Evolutionary conservation across 1,140 invertebrate genomes (phyloP).

Genomic region (Nebria ingens): DNA sequence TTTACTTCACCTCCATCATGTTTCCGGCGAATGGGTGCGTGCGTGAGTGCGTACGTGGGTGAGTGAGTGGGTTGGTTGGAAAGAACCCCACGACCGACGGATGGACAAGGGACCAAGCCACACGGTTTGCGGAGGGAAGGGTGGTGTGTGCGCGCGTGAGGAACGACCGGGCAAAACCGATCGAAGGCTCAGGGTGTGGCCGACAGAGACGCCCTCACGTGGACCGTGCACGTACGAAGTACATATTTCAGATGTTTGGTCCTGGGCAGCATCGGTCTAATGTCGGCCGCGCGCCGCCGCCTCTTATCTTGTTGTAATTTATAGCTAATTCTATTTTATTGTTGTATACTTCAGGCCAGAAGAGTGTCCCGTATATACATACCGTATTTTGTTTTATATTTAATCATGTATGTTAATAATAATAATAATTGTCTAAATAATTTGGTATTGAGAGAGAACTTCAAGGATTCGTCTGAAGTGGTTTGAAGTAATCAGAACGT

Average conservation of each 20-base stretch:
- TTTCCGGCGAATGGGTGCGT: not conserved
- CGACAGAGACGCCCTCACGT: slow-evolving; percentile 5
- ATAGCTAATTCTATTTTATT: not conserved
- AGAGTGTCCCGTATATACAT: no score
- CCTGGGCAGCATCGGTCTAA: no score
- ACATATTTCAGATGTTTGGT: no score
- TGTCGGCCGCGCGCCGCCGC: no score
- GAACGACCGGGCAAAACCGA: slow-evolving; percentile 35
- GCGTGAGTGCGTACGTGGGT: not conserved
- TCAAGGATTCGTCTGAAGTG: no score
- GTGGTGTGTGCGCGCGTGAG: slow-evolving; percentile 22
- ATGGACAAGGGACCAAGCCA: not conserved
- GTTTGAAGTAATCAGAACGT: no score
- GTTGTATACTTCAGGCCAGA: no score
- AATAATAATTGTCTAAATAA: not conserved
- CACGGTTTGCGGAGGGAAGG: not conserved
- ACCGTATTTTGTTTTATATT: no score
- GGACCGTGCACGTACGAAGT: not conserved
- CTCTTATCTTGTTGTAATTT: no score
- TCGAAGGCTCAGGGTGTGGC: slow-evolving; percentile 34
- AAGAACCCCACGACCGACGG: not conserved
- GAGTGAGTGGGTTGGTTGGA: not conserved
- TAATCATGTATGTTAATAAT: no score
- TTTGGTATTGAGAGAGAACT: not conserved
- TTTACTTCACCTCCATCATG: no score